Evolutionary conservation across 2,888 invertebrate genomes (phyloP), one percentile per base, ranked within the genome.

Genomic region (Mechanitis messenoides): DNA sequence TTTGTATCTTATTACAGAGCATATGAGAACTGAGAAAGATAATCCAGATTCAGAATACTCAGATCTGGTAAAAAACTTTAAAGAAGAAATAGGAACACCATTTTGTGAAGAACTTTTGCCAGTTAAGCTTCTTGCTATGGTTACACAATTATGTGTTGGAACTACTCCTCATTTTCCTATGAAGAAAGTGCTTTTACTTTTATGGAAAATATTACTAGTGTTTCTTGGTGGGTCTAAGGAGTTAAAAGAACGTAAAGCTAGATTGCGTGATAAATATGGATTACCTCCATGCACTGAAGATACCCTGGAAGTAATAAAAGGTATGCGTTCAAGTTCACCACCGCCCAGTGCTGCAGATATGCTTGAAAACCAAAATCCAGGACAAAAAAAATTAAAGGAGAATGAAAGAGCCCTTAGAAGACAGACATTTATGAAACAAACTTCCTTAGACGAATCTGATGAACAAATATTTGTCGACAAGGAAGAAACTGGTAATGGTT

Each of bases 111-210:
- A 98, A 80, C 84, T 97, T 63, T 83, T 98, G 38, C 94, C 96
- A 46, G 94, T 98, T 3, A 96, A 97, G 76, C 91, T 99, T 59
- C 92, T 99, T 63, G 95, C 96, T 68, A 98, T 99, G 98, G 96
- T 99, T 38, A 98, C 98, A 45, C 93, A 95, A 71, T 97, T 99
- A 79, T 99, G 99, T 85, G 96, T 97, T 72, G 98, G 98, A 1
- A 94, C 95, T 35, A 96, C 97, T 5, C 97, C 98, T 28, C 98
- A 99, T 88, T 99, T 98, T 87, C 99, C 99, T 3, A 98, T 99
- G 94, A 98, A 98, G 82, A 99, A 99, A 88, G 96, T 99, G 9
- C 91, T 99, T 28, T 88, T 99, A 56, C 88, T 99, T 28, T 83
- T 98, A 2, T 99, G 99, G 99, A 99, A 99, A 90, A 93, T 97